Evolutionary conservation across 2,797 vertebrate species (phyloP).

Genomic region (Hypotaenidia philippensis): DNA sequence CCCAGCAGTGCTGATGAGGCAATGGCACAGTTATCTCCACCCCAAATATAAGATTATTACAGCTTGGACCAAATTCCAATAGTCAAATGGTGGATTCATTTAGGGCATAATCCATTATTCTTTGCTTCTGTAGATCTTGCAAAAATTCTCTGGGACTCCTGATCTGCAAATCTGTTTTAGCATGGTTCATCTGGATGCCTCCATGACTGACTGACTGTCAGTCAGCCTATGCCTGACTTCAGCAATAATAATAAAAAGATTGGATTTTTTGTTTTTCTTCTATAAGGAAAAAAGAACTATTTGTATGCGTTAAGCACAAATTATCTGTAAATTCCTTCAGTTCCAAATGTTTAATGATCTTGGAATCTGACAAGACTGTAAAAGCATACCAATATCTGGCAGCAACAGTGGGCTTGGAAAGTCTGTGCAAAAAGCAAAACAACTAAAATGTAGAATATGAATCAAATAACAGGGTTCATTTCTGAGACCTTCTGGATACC

Average conservation of each 20-base stretch:
- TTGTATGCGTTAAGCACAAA: not conserved
- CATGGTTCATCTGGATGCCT: not conserved
- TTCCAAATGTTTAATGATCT: not conserved
- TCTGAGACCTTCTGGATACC: not conserved
- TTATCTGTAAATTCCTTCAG: not conserved
- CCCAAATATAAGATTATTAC: not conserved
- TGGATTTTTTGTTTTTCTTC: not conserved
- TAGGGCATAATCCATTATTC: not conserved
- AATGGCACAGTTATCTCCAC: not conserved
- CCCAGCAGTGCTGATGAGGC: not conserved
- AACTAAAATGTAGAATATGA: not conserved
- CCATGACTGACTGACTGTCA: not conserved
- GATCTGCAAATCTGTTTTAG: not conserved
- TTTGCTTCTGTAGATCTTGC: not conserved
- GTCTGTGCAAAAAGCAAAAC: not conserved
- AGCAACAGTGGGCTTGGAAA: not conserved
- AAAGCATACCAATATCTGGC: not conserved
- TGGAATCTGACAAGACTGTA: not conserved
- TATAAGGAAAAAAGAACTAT: not conserved
- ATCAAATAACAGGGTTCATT: not conserved
- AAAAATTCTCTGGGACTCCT: not conserved
- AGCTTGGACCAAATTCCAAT: not conserved
- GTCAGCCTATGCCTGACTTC: not conserved
- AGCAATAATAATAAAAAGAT: not conserved
- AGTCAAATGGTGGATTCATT: not conserved